A percentile compares a stretch with the other conserved stretches of the same genome.
Conservation (phyloP, 2,113 vertebrate genomes). For the Cromileptes altivelis region DNA sequence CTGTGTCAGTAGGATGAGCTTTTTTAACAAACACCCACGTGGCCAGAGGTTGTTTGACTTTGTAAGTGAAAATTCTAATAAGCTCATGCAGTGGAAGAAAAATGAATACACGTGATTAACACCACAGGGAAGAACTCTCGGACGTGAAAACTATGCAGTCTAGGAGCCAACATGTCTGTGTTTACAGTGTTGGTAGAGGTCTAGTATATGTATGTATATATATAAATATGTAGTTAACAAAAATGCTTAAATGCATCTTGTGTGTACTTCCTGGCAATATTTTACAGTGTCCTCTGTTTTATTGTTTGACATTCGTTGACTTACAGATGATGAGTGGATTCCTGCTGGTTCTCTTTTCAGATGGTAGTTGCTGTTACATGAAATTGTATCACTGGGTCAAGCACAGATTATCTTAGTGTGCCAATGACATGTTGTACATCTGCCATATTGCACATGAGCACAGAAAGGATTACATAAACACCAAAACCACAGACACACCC, state of each 20-base stretch:
- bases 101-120: conserved; percentile 31
- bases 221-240: conserved; percentile 1
- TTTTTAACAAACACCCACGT: not conserved
- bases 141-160: conserved; percentile 6
- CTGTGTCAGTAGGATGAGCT: conserved; percentile 24
- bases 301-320: conserved; percentile 26
- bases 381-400: conserved; percentile 74
- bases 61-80: conserved; percentile 27
- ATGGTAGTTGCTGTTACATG: conserved; percentile 34
- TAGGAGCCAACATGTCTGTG: conserved; percentile 25
- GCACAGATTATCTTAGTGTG: conserved; percentile 65
- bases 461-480: conserved; percentile 43
- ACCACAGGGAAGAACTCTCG: conserved; percentile 2
- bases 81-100: conserved; percentile 18
- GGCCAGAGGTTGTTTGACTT: conserved; percentile 51
- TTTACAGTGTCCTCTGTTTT: not conserved
- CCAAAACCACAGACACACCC: conserved; percentile 7
- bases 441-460: conserved; percentile 56
- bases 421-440: conserved; percentile 59
- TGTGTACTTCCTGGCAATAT: not conserved
- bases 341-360: conserved; percentile 29
- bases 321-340: conserved; percentile 23
- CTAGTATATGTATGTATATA: not conserved
- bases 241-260: not conserved
- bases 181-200: conserved; percentile 5